Conservation (phyloP, 1,140 invertebrate species). For the Eulimnadia texana region DNA sequence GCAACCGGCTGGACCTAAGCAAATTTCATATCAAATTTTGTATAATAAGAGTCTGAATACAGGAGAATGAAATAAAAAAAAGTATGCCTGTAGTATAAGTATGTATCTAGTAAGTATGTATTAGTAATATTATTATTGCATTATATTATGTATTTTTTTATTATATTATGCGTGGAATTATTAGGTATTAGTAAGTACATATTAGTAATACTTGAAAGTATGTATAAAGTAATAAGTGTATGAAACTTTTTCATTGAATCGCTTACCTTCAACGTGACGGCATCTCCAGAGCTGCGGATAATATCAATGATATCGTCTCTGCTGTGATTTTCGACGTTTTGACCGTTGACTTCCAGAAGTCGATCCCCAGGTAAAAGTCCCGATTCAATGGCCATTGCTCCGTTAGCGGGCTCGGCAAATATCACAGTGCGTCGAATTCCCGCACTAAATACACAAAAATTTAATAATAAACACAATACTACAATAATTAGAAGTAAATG, state of each 20-base stretch:
- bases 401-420: constrained; percentile 76
- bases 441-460: constrained; percentile 1
- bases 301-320: constrained; percentile 87
- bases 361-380: constrained; percentile 74
- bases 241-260: too few species aligned
- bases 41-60: too few species aligned
- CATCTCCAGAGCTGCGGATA: constrained; percentile 68
- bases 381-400: constrained; percentile 51
- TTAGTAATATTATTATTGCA: too few species aligned
- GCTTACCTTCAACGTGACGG: constrained; percentile 73
- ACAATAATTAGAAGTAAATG: too few species aligned
- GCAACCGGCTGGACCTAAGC: constrained; percentile 67
- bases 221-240: too few species aligned
- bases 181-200: too few species aligned
- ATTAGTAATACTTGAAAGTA: too few species aligned
- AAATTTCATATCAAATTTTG: constrained; percentile 14
- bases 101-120: too few species aligned
- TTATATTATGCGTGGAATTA: too few species aligned
- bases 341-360: constrained; percentile 77
- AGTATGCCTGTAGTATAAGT: neutral
- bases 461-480: too few species aligned
- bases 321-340: constrained; percentile 64
- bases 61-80: neutral
- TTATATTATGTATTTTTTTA: too few species aligned
- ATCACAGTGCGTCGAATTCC: constrained; percentile 9